Percentiles rank a stretch among this genome's conserved stretches.
Conservation (phyloP, 2,113 vertebrate species). For the Eurypyga helias region DNA sequence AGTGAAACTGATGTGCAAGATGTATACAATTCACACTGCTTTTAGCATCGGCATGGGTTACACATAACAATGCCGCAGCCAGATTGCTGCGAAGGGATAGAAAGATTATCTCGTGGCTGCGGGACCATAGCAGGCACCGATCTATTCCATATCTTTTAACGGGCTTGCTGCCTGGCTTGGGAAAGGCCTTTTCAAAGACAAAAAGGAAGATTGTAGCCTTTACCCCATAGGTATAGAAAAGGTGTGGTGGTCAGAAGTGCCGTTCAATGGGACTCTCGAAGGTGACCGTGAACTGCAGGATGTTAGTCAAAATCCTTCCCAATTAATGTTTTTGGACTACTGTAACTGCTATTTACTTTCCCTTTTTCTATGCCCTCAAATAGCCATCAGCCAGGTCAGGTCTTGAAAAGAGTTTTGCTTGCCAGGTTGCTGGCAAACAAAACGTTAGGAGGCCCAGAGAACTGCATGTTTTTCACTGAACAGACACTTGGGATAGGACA, state of each 20-base stretch:
- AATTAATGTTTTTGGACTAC: background rate
- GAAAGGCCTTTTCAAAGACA: background rate
- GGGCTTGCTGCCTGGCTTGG: background rate
- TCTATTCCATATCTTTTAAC: background rate
- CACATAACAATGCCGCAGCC: background rate
- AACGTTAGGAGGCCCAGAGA: background rate
- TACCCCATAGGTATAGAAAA: background rate
- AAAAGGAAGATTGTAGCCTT: background rate
- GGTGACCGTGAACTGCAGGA: background rate
- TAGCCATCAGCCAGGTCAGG: conserved; percentile 45
- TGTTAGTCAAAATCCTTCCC: background rate
- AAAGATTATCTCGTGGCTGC: background rate
- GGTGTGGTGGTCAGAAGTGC: background rate
- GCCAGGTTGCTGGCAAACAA: conserved; percentile 52
- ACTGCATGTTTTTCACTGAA: conserved; percentile 18
- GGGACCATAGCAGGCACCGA: background rate
- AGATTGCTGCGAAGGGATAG: background rate
- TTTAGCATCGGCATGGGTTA: conserved; percentile 9
- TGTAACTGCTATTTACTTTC: background rate
- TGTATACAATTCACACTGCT: conserved; percentile 34
- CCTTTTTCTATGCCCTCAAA: conserved; percentile 10
- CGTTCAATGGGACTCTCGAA: background rate
- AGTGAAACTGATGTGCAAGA: conserved; percentile 47
- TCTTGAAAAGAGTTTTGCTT: conserved; percentile 21
- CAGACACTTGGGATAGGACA: conserved; percentile 29